Base-by-base conservation (phyloP, 2,113 vertebrate species). In the Vulpes vulpes region DNA sequence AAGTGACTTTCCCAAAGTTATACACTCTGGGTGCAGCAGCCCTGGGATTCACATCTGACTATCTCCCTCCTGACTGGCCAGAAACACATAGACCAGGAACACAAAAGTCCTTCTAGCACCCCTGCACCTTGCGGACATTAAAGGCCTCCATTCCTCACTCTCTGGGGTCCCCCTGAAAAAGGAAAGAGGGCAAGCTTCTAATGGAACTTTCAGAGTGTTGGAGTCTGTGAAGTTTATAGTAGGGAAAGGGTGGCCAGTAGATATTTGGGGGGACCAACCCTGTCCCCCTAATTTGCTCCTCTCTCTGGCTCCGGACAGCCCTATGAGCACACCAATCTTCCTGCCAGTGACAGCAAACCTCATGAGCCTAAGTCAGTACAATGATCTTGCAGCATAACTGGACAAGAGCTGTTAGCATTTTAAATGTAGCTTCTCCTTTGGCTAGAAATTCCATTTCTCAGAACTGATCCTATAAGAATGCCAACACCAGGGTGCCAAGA, bases 141-240 rank as follows among this genome's bases (percentile, higher is more conserved):
- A 17, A 20, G 25, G 8, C 3, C 8, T 12, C 14, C 11, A 0
- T 8, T 57, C 19, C 30, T 22, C 8, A 8, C 38, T 55, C 49
- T 80, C 32, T 6, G 27, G 49, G 25, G 5, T 62, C 80, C 62
- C 32, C 69, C 86, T 25, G n/a, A n/a, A 43, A 65, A 38, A 76
- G 35, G 60, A 64, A 14, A 60, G 25, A 59, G 22, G 4, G 8
- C 5, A 23, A 87, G 23, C 12, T 60, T 81, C 73, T 55, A 14
- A 17, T 0, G 2, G 53, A 79, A 30, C 27, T 69, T 55, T 20
- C 1, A 14, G 30, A 60, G 57, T 8, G 4, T 1, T 0, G 4
- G 17, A 76, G 43, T 3, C 86, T 69, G 0, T 12, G 35, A 14
- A 43, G 10, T 11, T 14, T 8, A 8, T 6, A 57, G 23, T 14